These are phyloP conservation scores for Acleris holmiana DNA, from an alignment of 2,888 invertebrate species.

Conservation along the genomic window DNA sequence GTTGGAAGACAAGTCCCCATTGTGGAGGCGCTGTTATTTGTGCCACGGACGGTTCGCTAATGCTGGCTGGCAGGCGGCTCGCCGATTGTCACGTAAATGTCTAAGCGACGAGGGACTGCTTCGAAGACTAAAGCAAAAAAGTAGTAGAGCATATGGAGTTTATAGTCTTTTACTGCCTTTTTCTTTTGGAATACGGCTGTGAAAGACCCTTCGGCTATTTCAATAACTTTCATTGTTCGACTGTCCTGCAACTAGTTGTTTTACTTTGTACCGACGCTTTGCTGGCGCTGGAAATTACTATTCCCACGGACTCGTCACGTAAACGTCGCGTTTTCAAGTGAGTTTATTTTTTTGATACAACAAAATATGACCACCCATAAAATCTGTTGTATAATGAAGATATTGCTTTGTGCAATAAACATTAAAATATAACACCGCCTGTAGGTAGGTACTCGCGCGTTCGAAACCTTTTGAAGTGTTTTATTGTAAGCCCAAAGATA, in stretches of 20 bases:
- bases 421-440: slow-evolving; percentile 28
- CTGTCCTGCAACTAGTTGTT: slow-evolving; percentile 30
- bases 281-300: slow-evolving; percentile 15
- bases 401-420: slow-evolving; percentile 29
- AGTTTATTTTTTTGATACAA: slow-evolving; percentile 8
- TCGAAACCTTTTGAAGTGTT: slow-evolving; percentile 43
- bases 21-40: slow-evolving; percentile 56
- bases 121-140: too few relatives aligned
- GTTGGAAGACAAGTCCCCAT: slow-evolving; percentile 62
- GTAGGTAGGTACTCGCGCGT: slow-evolving; percentile 20
- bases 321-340: slow-evolving; percentile 8
- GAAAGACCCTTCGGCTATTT: slow-evolving; percentile 47
- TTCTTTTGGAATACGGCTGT: slow-evolving; percentile 21
- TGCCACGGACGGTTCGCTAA: slow-evolving; percentile 57
- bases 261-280: slow-evolving; percentile 25
- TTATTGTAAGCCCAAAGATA: slow-evolving; percentile 53
- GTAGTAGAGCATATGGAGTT: too few relatives aligned
- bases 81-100: slow-evolving; percentile 58
- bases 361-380: slow-evolving; percentile 28
- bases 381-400: slow-evolving; percentile 18
- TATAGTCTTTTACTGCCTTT: too few relatives aligned
- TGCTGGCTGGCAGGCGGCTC: slow-evolving; percentile 40
- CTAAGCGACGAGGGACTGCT: slow-evolving; percentile 55
- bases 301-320: slow-evolving; percentile 34
- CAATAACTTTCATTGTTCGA: slow-evolving; percentile 35